Evolutionary conservation across 2,888 invertebrate species (phyloP), one percentile per base, ranked within the genome.

Genomic region (Synergus japonicus): DNA sequence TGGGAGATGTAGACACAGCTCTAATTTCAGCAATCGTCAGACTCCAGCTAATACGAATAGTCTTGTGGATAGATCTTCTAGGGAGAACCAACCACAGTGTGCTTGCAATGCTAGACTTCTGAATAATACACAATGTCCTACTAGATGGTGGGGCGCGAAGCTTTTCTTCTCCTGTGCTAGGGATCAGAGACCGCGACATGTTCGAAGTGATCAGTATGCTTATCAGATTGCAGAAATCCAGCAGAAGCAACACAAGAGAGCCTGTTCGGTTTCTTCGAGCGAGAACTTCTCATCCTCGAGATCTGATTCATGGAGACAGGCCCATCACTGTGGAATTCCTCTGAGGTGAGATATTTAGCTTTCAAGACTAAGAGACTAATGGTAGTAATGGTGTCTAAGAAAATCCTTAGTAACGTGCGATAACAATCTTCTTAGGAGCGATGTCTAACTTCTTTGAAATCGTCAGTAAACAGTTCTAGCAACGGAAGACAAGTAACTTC

Each of bases 21-120:
- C 96, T 83, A 97, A 97, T 92, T 97, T 97, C 92, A 97, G 97
- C 91, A 97, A 97, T 92, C 93, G 97, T 4, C 97, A 97, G 92
- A 97, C 97, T 22, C 97, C 97, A 13, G 97, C 96, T 76, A 97
- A 97, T 92, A 97, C 97, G 13, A 97, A 97, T 92, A 97, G 97
- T 89, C 93, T 97, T 81, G 95, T 96, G 7, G 97, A 97, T 90
- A 94, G 97, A 81, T 96, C 96, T 18, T 96, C 96, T 4, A 94
- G 96, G 79, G 84, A 84, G 29, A 81, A 84, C 66, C 87, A 92
- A 43, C 93, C 93, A 60, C 92, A 94, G 12, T 96, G 96, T 88
- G 93, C 93, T 37, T 94, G 94, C 88, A 94, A 93, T 83, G 93
- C 93, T 37, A 93, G 94, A 86, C 90, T 94, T 67, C 91, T 95